These are phyloP conservation scores for Nomia melanderi DNA, from an alignment of 1,140 invertebrate genomes.

Conservation along the genomic window DNA sequence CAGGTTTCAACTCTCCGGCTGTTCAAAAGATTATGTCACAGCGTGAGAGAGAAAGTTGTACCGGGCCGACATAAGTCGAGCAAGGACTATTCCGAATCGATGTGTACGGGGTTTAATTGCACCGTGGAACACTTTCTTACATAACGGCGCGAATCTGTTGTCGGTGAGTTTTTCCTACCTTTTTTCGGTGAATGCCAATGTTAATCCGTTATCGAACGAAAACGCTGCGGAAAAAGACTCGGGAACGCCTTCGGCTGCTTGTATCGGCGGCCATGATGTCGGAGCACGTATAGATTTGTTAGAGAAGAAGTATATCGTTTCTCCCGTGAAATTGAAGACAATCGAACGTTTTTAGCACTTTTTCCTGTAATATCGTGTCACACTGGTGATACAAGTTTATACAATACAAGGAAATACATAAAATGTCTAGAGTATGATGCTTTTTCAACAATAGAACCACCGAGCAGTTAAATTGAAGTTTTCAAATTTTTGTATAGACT, in stretches of 20 bases:
- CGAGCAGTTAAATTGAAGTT: too few relatives aligned
- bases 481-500: too few relatives aligned
- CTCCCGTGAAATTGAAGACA: neutral
- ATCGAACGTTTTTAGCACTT: too few relatives aligned
- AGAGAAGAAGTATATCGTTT: neutral
- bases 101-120: constrained; percentile 33
- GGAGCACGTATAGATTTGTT: too few relatives aligned
- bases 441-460: too few relatives aligned
- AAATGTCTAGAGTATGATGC: too few relatives aligned
- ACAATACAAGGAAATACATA: too few relatives aligned
- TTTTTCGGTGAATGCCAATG: neutral
- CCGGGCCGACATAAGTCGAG: constrained; percentile 41
- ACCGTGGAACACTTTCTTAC: neutral
- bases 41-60: constrained; percentile 72
- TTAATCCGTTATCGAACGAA: neutral
- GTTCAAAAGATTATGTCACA: constrained; percentile 77
- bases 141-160: neutral
- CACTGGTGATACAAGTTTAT: too few relatives aligned
- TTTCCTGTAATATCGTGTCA: too few relatives aligned
- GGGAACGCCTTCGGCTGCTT: neutral
- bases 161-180: neutral
- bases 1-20: constrained; percentile 53
- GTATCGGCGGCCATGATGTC: too few relatives aligned
- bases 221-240: neutral
- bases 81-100: constrained; percentile 36